Conservation (phyloP, 2,888 invertebrate genomes). For the Tanytarsus gracilentus region DNA sequence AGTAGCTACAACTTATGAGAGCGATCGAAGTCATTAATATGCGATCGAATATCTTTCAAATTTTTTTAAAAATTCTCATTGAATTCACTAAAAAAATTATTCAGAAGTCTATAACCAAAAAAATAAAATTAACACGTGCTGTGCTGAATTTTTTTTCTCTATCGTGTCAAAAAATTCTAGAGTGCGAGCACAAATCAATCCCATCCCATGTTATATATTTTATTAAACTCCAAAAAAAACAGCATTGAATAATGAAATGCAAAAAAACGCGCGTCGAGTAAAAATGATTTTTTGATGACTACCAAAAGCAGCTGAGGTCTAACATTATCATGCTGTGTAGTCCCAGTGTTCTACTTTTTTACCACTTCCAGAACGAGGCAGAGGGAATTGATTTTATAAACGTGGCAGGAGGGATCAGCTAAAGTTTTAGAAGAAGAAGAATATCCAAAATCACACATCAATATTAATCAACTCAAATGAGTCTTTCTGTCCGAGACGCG, state of each 20-base stretch:
- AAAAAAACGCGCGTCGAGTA: constrained; percentile 1
- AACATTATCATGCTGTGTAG: constrained; percentile 20
- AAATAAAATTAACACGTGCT: constrained; percentile 24
- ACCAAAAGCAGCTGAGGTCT: not conserved
- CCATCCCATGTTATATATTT: constrained; percentile 2
- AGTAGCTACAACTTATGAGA: not conserved
- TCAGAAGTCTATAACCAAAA: constrained; percentile 7
- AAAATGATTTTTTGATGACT: constrained; percentile 25
- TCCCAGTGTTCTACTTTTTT: constrained; percentile 27
- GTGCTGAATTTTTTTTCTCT: constrained; percentile 2
- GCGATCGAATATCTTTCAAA: not conserved
- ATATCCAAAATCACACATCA: constrained; percentile 23
- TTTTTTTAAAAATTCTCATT: not conserved
- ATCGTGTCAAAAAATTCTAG: too few species aligned
- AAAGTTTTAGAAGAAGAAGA: not conserved
- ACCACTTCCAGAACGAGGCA: not conserved
- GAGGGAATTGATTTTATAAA: too few species aligned
- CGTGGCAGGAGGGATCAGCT: too few species aligned
- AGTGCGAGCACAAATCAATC: too few species aligned
- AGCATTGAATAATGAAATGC: constrained; percentile 7
- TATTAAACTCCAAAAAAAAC: constrained; percentile 15
- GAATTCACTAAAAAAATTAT: not conserved
- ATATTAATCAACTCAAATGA: constrained; percentile 28
- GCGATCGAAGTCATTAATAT: not conserved
- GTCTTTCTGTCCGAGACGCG: too few species aligned